phyloP scores from a whole-genome alignment of 2,888 invertebrate species.

The Exocentrus adspersus region DNA sequence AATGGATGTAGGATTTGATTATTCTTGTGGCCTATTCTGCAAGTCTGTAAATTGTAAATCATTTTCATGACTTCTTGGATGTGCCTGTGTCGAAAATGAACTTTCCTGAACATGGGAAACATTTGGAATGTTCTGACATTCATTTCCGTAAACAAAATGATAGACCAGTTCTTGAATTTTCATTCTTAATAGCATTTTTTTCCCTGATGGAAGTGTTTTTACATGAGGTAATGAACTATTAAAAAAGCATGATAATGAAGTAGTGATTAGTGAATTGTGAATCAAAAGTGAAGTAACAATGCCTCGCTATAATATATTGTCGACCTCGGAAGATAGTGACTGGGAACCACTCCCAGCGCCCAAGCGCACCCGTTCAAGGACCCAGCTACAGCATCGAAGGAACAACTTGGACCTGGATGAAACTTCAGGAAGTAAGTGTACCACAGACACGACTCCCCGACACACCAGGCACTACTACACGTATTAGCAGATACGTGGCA shows the following conservation, averaged over 20 bases:
- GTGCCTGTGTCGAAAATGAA: neutral
- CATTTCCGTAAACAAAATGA: conserved; percentile 11
- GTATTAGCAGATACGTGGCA: no score
- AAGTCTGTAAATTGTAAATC: no score
- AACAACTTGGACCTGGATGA: no score
- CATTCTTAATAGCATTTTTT: conserved; percentile 22
- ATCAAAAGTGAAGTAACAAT: no score
- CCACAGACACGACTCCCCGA: no score
- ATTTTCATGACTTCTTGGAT: no score
- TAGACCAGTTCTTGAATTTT: conserved; percentile 23
- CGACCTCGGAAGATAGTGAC: no score
- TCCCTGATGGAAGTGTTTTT: conserved; percentile 16
- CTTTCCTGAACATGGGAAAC: neutral
- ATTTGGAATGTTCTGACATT: neutral
- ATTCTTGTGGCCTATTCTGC: neutral
- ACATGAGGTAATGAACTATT: conserved; percentile 26
- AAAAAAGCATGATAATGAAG: conserved; percentile 24
- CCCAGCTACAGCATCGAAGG: no score
- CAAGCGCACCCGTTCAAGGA: no score
- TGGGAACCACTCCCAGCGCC: no score
- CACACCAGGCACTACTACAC: no score
- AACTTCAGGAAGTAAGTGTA: no score
- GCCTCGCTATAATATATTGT: conserved; percentile 2
- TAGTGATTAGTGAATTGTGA: conserved; percentile 8
- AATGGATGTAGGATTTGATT: neutral